Evolutionary conservation across 2,888 invertebrate species (phyloP), one percentile per base, ranked within the genome.

Genomic region (Strigamia maritima): DNA sequence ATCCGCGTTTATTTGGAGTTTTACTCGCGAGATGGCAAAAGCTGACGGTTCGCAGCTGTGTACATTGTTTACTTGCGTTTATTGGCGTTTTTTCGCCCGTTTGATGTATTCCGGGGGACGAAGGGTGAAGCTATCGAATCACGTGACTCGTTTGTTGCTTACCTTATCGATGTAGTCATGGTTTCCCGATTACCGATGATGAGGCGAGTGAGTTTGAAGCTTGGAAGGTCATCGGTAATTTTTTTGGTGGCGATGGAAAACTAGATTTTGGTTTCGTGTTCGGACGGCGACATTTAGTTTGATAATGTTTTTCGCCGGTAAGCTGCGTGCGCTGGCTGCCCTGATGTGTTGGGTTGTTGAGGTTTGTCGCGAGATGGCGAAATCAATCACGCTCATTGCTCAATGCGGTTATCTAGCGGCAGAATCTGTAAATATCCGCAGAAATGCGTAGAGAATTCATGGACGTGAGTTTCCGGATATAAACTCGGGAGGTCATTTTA

Each of bases 161-260:
- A 60, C 60, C 60, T 60, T 22, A 60, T 60, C 60, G 60, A n/a
- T 60, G 60, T 60, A 24, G 60, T 60, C 60, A 60, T 60, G 60
- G 60, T 60, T 60, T 60, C 60, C 60, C 60, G 60, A 60, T 60
- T 60, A 4, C 24, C 24, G 22, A 6, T 19, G 24, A 10, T 60
- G 60, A 10, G 2, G 7, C 3, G 10, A 4, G 60, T 19, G 10
- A 16, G 60, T 4, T 2, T 19, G 19, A 19, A 16, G 22, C 2
- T 60, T 24, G n/a, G 60, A 22, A 10, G 60, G 22, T 22, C 60
- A 60, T 60, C 22, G 60, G 60, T 60, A 2, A 60, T 16, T 8
- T 60, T 19, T 54, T 60, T 60, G 2, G 10, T 1, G 40, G 40
- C 10, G 12, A 14, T 44, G 12, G 12, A 44, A 14, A 44, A 14